Percentiles rank a stretch among this genome's conserved stretches.
Conservation (phyloP, 2,888 invertebrate genomes). For the Hyles lineata region DNA sequence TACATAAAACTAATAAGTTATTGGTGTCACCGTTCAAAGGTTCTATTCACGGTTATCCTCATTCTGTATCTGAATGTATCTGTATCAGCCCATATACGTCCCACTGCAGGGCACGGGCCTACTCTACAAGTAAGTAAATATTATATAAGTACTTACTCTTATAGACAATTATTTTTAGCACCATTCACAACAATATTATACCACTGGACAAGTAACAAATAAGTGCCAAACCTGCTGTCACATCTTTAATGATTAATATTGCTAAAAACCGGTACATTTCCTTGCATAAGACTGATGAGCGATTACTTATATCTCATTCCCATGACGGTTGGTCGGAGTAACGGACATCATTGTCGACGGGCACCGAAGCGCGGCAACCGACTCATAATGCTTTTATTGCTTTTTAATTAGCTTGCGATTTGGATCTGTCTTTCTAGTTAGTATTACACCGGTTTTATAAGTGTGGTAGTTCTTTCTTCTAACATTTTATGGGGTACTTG, state of each 20-base stretch:
- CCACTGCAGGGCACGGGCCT: too few relatives aligned
- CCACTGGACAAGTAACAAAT: not conserved
- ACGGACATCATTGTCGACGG: conserved; percentile 9
- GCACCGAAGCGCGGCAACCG: conserved; percentile 5
- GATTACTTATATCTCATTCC: conserved; percentile 3
- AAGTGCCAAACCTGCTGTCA: not conserved
- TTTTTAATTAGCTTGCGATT: conserved; percentile 3
- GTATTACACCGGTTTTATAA: too few relatives aligned
- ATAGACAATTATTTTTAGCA: too few relatives aligned
- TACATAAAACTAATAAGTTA: too few relatives aligned
- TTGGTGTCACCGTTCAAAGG: too few relatives aligned
- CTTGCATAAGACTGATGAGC: not conserved
- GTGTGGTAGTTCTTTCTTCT: too few relatives aligned
- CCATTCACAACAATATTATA: not conserved
- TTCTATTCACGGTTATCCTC: too few relatives aligned
- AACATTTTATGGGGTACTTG: too few relatives aligned
- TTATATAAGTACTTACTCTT: too few relatives aligned
- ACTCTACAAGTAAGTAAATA: too few relatives aligned
- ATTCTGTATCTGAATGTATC: too few relatives aligned
- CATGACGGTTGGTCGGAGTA: conserved; percentile 15
- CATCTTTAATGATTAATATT: not conserved
- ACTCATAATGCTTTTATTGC: conserved; percentile 14
- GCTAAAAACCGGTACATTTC: not conserved
- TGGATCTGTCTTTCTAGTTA: not conserved
- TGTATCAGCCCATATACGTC: too few relatives aligned